Percentiles rank a stretch among this genome's conserved stretches.
phyloP scores from a whole-genome alignment of 1,140 invertebrate genomes.

The Drosophila nannoptera region DNA sequence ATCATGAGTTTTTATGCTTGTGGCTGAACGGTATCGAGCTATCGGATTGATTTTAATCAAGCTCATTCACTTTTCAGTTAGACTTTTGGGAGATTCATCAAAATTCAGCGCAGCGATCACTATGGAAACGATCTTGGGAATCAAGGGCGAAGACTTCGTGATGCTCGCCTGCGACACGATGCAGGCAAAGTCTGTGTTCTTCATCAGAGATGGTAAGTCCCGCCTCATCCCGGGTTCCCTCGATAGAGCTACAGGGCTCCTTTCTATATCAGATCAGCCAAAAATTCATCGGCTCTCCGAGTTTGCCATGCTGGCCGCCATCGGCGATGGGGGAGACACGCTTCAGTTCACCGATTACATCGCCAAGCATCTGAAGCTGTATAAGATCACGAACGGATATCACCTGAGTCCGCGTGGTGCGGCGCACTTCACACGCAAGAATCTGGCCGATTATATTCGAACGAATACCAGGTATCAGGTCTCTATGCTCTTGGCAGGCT shows the following conservation, averaged over 20 bases:
- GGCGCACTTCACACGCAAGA: conserved; percentile 94
- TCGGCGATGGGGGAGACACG: conserved; percentile 97
- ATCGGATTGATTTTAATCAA: conserved; percentile 10
- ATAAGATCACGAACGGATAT: conserved; percentile 99
- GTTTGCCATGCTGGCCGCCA: conserved; percentile 92
- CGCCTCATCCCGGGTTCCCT: too few species aligned
- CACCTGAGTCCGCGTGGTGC: conserved; percentile 94
- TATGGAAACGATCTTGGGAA: conserved; percentile 94
- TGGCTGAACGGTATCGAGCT: background rate
- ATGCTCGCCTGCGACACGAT: conserved; percentile 94
- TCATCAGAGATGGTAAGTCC: conserved; percentile 91
- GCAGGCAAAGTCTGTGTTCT: conserved; percentile 91
- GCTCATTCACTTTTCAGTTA: background rate
- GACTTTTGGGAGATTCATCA: conserved; percentile 6
- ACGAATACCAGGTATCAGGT: conserved; percentile 85
- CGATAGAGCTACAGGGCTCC: too few species aligned
- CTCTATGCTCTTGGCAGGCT: conserved; percentile 79
- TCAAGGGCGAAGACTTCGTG: conserved; percentile 95
- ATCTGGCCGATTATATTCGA: conserved; percentile 95
- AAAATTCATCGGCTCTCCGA: conserved; percentile 96
- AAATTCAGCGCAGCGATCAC: conserved; percentile 50
- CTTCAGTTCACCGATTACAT: conserved; percentile 99
- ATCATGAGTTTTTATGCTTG: background rate
- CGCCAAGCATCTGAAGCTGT: conserved; percentile 97
- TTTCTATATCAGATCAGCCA: conserved; percentile 87